A percentile compares a stretch with the other conserved stretches of the same genome.
Evolutionary conservation across 2,888 invertebrate genomes (phyloP).

Genomic region (Steinernema hermaphroditum): DNA sequence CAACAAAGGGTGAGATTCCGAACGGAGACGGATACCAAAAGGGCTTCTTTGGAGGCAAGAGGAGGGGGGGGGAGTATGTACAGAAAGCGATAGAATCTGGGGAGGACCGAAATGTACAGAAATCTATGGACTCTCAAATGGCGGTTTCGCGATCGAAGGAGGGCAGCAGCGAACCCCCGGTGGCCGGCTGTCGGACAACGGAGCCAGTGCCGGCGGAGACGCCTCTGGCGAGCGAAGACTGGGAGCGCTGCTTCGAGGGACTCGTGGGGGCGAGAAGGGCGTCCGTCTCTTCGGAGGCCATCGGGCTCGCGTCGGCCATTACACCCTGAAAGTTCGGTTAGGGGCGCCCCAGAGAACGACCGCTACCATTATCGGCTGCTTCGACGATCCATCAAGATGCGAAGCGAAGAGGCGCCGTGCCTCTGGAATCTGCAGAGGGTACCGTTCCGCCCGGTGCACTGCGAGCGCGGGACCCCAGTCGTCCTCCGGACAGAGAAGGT

Average conservation of each 20-base stretch:
- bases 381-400: background rate
- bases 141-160: slow-evolving; percentile 60
- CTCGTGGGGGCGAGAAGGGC: background rate
- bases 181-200: background rate
- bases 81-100: background rate
- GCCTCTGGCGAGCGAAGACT: slow-evolving; percentile 1
- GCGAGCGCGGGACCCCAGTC: slow-evolving; percentile 67
- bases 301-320: background rate
- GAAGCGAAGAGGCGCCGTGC: slow-evolving; percentile 51
- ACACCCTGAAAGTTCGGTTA: slow-evolving; percentile 13
- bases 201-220: background rate
- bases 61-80: background rate
- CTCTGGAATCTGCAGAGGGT: slow-evolving; percentile 66
- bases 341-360: background rate
- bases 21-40: background rate
- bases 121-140: slow-evolving; percentile 50
- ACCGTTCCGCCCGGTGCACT: slow-evolving; percentile 62
- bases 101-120: slow-evolving; percentile 6
- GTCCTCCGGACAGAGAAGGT: slow-evolving; percentile 62
- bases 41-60: background rate
- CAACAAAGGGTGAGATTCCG: background rate
- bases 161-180: slow-evolving; percentile 15
- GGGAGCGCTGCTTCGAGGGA: background rate
- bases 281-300: slow-evolving; percentile 11
- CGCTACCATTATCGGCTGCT: background rate